Conservation (phyloP, 2,888 invertebrate genomes). For the Xestia rhomboidea region DNA sequence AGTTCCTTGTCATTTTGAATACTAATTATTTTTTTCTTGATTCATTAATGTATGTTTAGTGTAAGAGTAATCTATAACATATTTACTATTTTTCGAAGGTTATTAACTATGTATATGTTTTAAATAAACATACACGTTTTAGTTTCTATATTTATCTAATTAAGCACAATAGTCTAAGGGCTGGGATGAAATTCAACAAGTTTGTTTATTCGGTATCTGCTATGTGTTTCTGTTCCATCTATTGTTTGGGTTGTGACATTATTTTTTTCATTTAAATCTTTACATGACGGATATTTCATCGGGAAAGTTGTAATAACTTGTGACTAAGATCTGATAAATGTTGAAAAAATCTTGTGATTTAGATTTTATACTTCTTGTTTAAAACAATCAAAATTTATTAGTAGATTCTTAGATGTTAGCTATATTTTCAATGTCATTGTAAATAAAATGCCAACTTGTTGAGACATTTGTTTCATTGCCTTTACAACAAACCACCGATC, state of each 20-base stretch:
- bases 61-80: conserved; percentile 82
- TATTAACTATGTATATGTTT: conserved; percentile 83
- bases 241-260: conserved; percentile 77
- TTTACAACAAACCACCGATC: conserved; percentile 68
- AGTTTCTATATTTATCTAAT: conserved; percentile 78
- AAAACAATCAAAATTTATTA: conserved; percentile 90
- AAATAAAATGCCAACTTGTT: conserved; percentile 91
- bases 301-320: conserved; percentile 75
- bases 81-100: conserved; percentile 89
- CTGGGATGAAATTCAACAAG: conserved; percentile 83
- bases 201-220: conserved; percentile 72
- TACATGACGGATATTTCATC: conserved; percentile 69
- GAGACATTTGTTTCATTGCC: conserved; percentile 83
- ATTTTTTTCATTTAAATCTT: conserved; percentile 65
- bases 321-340: conserved; percentile 86
- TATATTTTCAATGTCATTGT: conserved; percentile 91
- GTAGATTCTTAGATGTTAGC: conserved; percentile 90
- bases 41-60: conserved; percentile 80
- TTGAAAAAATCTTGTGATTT: conserved; percentile 88
- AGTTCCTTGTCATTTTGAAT: conserved; percentile 85
- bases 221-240: conserved; percentile 60
- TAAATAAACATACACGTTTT: conserved; percentile 80
- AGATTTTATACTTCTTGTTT: conserved; percentile 91
- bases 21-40: conserved; percentile 73
- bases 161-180: conserved; percentile 89